Percentiles rank a stretch among this genome's conserved stretches.
Evolutionary conservation across 2,797 vertebrate genomes (phyloP).

Genomic region (Momotus momota): DNA sequence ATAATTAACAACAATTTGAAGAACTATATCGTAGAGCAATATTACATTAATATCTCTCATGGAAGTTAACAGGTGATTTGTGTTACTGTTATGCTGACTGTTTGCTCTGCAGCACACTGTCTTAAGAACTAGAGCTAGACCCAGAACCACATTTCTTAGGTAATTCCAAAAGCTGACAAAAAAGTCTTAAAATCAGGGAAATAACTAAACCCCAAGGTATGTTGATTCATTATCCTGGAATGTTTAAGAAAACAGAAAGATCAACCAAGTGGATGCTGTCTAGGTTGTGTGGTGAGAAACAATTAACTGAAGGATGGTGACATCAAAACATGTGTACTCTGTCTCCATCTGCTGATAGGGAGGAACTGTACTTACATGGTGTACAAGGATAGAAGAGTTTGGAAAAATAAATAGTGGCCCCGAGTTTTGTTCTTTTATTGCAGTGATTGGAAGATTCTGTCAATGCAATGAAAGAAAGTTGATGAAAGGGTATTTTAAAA

Average conservation of each 20-base stretch:
- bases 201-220: background rate
- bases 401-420: background rate
- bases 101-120: background rate
- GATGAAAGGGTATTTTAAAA: background rate
- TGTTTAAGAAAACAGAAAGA: background rate
- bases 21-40: background rate
- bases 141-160: background rate
- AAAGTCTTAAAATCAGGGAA: background rate
- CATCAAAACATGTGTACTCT: conserved; percentile 61
- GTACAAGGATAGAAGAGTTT: background rate
- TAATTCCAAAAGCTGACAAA: background rate
- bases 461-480: background rate
- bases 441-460: background rate
- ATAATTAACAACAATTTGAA: background rate
- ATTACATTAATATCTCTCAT: background rate
- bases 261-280: background rate
- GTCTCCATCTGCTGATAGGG: conserved; percentile 70
- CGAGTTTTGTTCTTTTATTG: background rate
- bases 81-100: background rate
- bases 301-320: background rate
- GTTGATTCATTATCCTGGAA: background rate
- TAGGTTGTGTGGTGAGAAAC: background rate
- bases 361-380: background rate
- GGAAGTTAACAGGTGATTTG: background rate
- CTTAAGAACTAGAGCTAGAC: background rate